Evolutionary conservation across 92 coral and sea anemone genomes (phyloP).

Genomic region (Porites lobata): DNA sequence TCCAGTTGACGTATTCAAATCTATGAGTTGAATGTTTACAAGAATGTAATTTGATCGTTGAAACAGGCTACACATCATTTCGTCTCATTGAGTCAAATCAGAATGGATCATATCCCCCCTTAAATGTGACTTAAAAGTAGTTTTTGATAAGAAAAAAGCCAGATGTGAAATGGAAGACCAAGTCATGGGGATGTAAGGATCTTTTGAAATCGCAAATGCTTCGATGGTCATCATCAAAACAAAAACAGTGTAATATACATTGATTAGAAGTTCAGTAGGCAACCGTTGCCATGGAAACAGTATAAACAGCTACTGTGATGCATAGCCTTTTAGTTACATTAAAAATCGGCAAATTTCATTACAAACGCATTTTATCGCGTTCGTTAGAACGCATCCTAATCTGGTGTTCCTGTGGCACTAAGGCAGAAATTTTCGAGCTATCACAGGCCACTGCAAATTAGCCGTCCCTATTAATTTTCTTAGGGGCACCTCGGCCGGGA

Average conservation of each 20-base stretch:
- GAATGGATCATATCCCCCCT: background rate
- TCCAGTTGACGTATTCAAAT: no score
- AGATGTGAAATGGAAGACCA: background rate
- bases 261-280: background rate
- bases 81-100: no score
- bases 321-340: background rate
- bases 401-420: no score
- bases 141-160: background rate
- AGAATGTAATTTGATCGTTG: no score
- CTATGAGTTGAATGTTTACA: no score
- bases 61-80: no score
- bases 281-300: slow-evolving; percentile 16
- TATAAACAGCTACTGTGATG: background rate
- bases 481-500: no score
- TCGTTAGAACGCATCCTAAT: no score
- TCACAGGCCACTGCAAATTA: no score
- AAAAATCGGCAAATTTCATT: background rate
- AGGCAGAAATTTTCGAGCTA: no score
- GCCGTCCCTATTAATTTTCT: no score
- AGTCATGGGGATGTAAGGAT: background rate
- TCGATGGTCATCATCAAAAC: background rate
- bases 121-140: background rate
- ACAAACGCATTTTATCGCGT: no score
- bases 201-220: background rate
- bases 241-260: slow-evolving; percentile 2